Conservation (phyloP, 2,113 vertebrate genomes). For the Pangasianodon gigas region DNA sequence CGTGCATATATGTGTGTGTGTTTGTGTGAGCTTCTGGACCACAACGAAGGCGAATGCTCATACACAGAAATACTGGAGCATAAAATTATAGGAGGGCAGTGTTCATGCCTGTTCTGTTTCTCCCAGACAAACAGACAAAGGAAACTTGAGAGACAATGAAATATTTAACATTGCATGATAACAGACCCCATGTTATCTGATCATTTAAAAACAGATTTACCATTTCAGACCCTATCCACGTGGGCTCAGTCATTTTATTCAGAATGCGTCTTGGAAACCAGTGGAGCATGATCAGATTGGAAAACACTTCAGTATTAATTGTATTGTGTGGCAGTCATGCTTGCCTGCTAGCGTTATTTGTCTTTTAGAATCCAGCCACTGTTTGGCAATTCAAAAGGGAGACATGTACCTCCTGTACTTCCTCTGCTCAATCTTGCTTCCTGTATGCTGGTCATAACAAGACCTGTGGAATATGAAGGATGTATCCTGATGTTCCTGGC, state of each 20-base stretch:
- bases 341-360: not conserved
- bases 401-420: too few species aligned
- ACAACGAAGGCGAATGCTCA: constrained; percentile 72
- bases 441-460: not conserved
- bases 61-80: constrained; percentile 62
- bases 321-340: constrained; percentile 4
- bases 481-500: not conserved
- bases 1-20: constrained; percentile 44
- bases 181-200: constrained; percentile 12
- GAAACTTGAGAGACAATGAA: constrained; percentile 30
- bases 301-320: constrained; percentile 37
- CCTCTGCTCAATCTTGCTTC: not conserved
- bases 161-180: constrained; percentile 41
- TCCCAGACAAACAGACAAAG: constrained; percentile 41
- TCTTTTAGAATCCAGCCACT: not conserved
- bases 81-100: constrained; percentile 57
- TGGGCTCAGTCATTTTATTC: constrained; percentile 34
- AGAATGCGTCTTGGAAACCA: constrained; percentile 1
- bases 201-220: constrained; percentile 29
- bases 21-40: constrained; percentile 63
- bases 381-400: not conserved
- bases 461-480: not conserved
- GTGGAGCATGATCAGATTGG: not conserved
- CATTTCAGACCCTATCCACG: constrained; percentile 10
- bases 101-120: constrained; percentile 34